Evolutionary conservation across 2,888 invertebrate genomes (phyloP), one percentile per base, ranked within the genome.

Genomic region (Kuschelorhynchus macadamiae): DNA sequence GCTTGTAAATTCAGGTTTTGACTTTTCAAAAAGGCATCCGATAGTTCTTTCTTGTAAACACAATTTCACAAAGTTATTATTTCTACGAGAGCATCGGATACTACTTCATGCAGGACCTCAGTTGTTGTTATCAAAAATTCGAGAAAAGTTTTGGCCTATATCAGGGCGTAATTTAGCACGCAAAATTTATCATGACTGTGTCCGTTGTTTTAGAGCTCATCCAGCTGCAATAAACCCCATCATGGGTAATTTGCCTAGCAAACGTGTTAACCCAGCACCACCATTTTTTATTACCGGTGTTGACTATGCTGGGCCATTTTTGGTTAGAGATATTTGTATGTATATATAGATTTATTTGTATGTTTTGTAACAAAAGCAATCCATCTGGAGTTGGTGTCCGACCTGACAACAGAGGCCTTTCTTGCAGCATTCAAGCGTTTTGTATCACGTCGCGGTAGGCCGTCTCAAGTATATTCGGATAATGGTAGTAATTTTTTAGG

Each of bases 241-340:
- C 1, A 78, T 79, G 77, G 76, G 74, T 14, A 61, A 76, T 61
- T 57, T 78, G 18, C 78, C 78, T 1, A 16, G 17, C n/a, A 30
- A 39, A n/a, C 55, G 77, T 12, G 50, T 74, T 4, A 57, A 53
- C 7, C 70, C 64, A 18, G 42, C 66, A 4, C 66, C 61, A 39
- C 61, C 72, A 3, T 75, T 76, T 61, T 36, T 14, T 11, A 46
- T 50, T 21, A 42, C 62, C 1, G 67, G 71, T n/a, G 50, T 71
- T 0, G 71, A 71, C 49, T 62, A 32, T 36, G 71, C 63, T 0
- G 69, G 71, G 14, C 71, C 71, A n/a, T 69, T 49, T 33, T 39
- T 21, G 12, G 33, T 53, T 2, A 32, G 30, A 25, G 4, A 18
- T 3, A 25, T 7, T 5, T 5, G 25, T 3, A 3, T 7, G 25